Evolutionary conservation across 2,113 vertebrate genomes (phyloP), one percentile per base, ranked within the genome.

Genomic region (Morphnarchus princeps): DNA sequence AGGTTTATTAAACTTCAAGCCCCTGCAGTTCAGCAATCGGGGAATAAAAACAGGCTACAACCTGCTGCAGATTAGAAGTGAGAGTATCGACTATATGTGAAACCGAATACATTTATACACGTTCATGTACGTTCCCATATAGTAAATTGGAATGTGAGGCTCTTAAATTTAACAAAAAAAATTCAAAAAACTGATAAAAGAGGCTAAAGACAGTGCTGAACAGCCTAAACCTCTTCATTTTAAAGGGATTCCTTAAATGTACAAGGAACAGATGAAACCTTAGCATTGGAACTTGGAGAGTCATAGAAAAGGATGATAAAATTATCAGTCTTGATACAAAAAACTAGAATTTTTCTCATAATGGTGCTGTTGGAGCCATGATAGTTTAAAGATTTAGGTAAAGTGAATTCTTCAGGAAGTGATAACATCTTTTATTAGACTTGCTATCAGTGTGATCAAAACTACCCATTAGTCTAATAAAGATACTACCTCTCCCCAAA

Each of bases 1-100:
- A 79, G 36, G 26, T 82, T 92, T 93, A 85, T 90, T 90, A 96
- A 82, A 90, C 85, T 91, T 87, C 55, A 63, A 63, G 34, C 26
- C 43, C 31, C 20, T 82, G n/a, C 52, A 94, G 25, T 93, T 93
- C 77, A 91, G 87, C 61, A 89, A 3, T 34, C 0, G 1, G 49
- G 38, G 18, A 47, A 87, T 29, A 52, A 50, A 89, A 82, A 0
- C 69, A 94, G 76, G 32, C 25, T 71, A 84, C 55, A 89, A 14
- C 29, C 49, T 87, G n/a, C 72, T 91, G 67, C 63, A 5, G 6
- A 43, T 84, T 22, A 74, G 54, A 81, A 78, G 63, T 0, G 24
- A 61, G 32, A 76, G 4, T 36, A 77, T 40, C 8, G 8, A 55
- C 54, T 84, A 1, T 28, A 34, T 34, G 14, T 78, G 80, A 89